Evolutionary conservation across 2,797 vertebrate genomes (phyloP).

Genomic region (Anomalospiza imberbis): DNA sequence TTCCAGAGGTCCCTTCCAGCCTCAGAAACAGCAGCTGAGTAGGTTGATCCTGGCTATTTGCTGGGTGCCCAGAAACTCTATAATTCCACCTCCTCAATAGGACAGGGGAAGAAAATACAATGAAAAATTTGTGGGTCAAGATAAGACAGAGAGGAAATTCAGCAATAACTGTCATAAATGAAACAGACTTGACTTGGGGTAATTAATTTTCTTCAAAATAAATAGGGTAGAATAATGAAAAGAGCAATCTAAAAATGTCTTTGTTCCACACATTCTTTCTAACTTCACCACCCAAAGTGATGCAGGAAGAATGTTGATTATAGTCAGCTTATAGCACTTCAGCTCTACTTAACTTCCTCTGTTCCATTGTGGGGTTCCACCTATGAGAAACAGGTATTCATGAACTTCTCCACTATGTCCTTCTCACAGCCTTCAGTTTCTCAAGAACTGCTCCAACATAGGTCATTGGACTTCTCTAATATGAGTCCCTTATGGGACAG

Average conservation of each 20-base stretch:
- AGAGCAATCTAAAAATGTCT: background rate
- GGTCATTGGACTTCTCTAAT: background rate
- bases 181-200: background rate
- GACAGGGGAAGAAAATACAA: background rate
- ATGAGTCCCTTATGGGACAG: background rate
- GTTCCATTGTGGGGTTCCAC: background rate
- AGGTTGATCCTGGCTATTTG: background rate
- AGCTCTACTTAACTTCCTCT: background rate
- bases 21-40: background rate
- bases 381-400: background rate
- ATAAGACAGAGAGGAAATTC: background rate
- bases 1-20: background rate
- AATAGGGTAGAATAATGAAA: background rate
- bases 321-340: background rate
- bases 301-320: background rate
- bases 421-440: background rate
- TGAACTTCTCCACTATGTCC: background rate
- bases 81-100: background rate
- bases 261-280: background rate
- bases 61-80: background rate
- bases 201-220: background rate
- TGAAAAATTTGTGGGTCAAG: background rate
- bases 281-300: background rate
- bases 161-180: background rate
- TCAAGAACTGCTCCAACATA: background rate